Evolutionary conservation across 2,113 vertebrate species (phyloP), one percentile per base, ranked within the genome.

Genomic region (Sinocyclocheilus grahami): DNA sequence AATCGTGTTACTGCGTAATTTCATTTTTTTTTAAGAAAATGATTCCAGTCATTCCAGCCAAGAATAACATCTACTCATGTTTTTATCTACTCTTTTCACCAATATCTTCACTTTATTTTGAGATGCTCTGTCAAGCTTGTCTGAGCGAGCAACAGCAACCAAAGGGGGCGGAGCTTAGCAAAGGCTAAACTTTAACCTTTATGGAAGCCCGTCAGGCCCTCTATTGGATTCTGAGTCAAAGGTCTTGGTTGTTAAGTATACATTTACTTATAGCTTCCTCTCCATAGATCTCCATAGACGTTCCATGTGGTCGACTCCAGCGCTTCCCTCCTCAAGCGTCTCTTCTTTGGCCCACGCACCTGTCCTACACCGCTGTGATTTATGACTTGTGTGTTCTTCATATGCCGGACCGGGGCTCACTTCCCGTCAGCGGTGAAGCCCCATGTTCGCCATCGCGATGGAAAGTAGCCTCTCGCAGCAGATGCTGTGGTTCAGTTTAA

Each of bases 371-470:
- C 3, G 8, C 24, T 65, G 3, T 87, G 83, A 88, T 90, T 89
- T 88, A 90, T 83, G 55, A 80, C 86, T 83, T 84, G 77, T 89
- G 87, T 88, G 86, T 87, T 86, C 76, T 87, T 83, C 63, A 37
- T 30, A 72, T 84, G 88, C 72, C 58, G 78, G 80, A 72, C 67
- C n/a, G 42, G 69, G 84, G 72, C 81, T 79, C 39, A 55, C 74
- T 14, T 53, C 75, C 74, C 69, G 27, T 67, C 86, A 85, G 46
- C 16, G 82, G 72, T 62, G 67, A 55, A 86, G 77, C 46, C 39
- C 69, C 58, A 74, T 33, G 24, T 27, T 87, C 58, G 22, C 72
- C 58, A 71, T 85, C 78, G n/a, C 79, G 62, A 85, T 63, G 55
- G 83, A 86, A 86, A 85, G 78, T 58, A 42, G 83, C 27, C 78